phyloP scores from a whole-genome alignment of 1,140 invertebrate genomes.

The Asbolus verrucosus region DNA sequence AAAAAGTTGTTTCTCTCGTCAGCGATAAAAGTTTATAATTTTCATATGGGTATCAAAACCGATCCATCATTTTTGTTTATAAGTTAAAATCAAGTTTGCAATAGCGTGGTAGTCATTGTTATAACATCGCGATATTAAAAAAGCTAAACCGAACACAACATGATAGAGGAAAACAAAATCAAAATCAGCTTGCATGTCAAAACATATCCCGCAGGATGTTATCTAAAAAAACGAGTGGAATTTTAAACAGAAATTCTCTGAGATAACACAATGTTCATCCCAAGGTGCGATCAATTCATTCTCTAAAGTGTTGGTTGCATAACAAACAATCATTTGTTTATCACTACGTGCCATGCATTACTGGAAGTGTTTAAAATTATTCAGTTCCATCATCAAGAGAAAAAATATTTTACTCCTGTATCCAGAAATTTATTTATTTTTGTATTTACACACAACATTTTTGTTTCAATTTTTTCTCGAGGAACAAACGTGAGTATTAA shows the following conservation, averaged over 20 bases:
- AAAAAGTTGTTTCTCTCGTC: too few relatives aligned
- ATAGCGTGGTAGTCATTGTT: too few relatives aligned
- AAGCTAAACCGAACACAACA: not conserved
- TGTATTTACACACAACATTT: too few relatives aligned
- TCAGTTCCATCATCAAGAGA: too few relatives aligned
- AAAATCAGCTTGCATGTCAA: constrained; percentile 36
- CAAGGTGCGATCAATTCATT: constrained; percentile 26
- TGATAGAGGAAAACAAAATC: constrained; percentile 25
- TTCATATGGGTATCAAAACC: too few relatives aligned
- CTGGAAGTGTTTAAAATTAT: not conserved
- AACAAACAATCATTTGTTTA: constrained; percentile 30
- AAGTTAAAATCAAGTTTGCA: too few relatives aligned
- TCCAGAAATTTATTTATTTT: too few relatives aligned
- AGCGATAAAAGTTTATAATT: too few relatives aligned
- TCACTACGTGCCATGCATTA: constrained; percentile 29
- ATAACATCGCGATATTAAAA: not conserved
- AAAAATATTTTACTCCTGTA: too few relatives aligned
- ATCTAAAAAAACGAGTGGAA: constrained; percentile 33
- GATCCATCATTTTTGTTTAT: too few relatives aligned
- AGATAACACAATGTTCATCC: constrained; percentile 30
- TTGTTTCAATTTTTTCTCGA: too few relatives aligned
- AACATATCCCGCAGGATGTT: constrained; percentile 26
- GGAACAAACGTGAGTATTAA: too few relatives aligned
- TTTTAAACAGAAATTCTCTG: constrained; percentile 29
- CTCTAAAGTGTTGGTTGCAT: constrained; percentile 16